Conservation (phyloP, 2,888 invertebrate species). For the Tridacna gigas region DNA sequence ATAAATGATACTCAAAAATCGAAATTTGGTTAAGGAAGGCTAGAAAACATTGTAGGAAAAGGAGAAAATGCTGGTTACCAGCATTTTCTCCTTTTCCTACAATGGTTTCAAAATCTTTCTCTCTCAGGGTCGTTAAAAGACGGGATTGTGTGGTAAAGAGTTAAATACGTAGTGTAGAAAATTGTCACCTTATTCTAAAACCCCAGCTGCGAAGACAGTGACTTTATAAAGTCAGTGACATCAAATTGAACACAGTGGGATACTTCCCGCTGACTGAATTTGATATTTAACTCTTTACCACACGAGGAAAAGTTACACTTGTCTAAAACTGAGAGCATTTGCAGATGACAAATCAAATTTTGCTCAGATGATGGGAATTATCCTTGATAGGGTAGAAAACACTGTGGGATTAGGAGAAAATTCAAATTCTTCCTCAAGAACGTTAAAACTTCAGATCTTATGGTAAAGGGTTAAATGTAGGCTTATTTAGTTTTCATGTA, state of each 20-base stretch:
- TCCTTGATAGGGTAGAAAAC: not conserved
- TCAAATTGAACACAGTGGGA: conserved; percentile 2
- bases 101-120: no score
- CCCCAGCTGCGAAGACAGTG: not conserved
- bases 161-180: not conserved
- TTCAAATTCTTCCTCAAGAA: not conserved
- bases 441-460: not conserved
- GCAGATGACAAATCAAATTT: not conserved
- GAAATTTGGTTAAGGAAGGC: no score
- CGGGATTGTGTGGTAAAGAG: not conserved
- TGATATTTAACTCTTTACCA: not conserved
- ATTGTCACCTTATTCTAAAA: not conserved
- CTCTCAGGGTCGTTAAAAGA: no score
- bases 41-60: no score
- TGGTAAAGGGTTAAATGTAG: conserved; percentile 4
- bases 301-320: not conserved
- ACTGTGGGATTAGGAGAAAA: not conserved
- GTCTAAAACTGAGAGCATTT: not conserved
- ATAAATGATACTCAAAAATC: no score
- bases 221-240: not conserved
- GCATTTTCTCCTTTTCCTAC: no score
- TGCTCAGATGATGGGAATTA: not conserved
- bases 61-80: no score
- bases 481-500: no score
- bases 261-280: not conserved